phyloP scores from a whole-genome alignment of 2,888 invertebrate species.

The Clistopyga incitator region DNA sequence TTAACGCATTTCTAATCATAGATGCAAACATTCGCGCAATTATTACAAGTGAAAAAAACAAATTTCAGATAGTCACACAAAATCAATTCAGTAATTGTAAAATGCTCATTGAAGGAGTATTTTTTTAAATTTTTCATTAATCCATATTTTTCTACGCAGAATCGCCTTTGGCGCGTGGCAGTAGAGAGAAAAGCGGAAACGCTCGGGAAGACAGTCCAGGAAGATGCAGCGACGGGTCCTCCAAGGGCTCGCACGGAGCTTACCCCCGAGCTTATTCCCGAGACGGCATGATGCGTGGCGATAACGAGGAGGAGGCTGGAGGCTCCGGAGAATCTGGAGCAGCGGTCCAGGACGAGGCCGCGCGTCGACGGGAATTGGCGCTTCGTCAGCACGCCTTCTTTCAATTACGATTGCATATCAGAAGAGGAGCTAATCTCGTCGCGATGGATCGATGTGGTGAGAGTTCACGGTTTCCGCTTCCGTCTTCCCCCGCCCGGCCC shows the following conservation, averaged over 20 bases:
- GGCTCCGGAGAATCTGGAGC: conserved; percentile 50
- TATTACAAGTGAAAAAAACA: no score
- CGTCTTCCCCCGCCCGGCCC: conserved; percentile 1
- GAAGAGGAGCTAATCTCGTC: conserved; percentile 94
- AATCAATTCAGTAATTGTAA: no score
- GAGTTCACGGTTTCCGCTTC: conserved; percentile 73
- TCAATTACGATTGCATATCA: conserved; percentile 95
- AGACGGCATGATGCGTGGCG: conserved; percentile 63
- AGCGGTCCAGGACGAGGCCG: conserved; percentile 88
- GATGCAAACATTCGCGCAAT: no score
- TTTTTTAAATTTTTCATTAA: not conserved
- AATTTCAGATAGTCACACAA: no score
- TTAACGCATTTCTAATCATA: no score
- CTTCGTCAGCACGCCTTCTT: conserved; percentile 95
- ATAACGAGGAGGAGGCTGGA: conserved; percentile 63
- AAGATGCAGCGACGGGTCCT: conserved; percentile 79
- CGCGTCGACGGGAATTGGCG: conserved; percentile 89
- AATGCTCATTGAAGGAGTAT: no score
- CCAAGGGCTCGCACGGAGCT: conserved; percentile 83
- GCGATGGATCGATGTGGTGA: conserved; percentile 98
- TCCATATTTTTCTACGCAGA: conserved; percentile 78
- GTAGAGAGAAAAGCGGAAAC: conserved; percentile 79
- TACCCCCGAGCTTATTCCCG: conserved; percentile 70
- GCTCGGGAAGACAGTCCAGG: conserved; percentile 81
- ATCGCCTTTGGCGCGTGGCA: conserved; percentile 85